Conservation (phyloP, 2,113 vertebrate genomes). For the Sciurus niger region DNA sequence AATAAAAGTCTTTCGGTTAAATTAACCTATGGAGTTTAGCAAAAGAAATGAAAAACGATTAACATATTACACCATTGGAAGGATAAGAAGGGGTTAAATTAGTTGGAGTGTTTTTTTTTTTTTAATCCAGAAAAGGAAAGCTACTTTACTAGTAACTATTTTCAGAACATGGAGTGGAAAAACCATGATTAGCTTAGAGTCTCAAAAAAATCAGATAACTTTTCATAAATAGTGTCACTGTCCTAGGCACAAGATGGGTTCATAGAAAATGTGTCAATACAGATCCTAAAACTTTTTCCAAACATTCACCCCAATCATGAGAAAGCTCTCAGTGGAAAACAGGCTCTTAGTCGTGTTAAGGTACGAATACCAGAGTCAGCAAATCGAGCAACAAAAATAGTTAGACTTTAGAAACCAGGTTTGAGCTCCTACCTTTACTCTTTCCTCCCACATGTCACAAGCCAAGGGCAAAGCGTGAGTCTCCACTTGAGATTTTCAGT, state of each 20-base stretch:
- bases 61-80: background rate
- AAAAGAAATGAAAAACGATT: slow-evolving; percentile 23
- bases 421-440: slow-evolving; percentile 23
- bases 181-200: background rate
- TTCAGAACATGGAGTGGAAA: slow-evolving; percentile 28
- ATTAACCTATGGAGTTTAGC: background rate
- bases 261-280: background rate
- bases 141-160: slow-evolving; percentile 48
- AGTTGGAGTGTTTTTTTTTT: background rate
- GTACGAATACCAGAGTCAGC: background rate
- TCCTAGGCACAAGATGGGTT: slow-evolving; percentile 1
- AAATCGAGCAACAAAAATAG: background rate
- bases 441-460: slow-evolving; percentile 56
- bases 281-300: slow-evolving; percentile 38
- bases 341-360: background rate
- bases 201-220: background rate
- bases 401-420: slow-evolving; percentile 22
- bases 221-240: background rate
- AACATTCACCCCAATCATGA: background rate
- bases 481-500: slow-evolving; percentile 59
- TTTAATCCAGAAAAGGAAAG: background rate
- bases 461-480: slow-evolving; percentile 67
- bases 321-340: background rate
- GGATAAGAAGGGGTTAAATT: slow-evolving; percentile 34
- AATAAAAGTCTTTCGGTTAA: background rate